Percentiles rank a stretch among this genome's conserved stretches.
phyloP scores from a whole-genome alignment of 2,113 vertebrate genomes.

The Corythaixoides concolor region DNA sequence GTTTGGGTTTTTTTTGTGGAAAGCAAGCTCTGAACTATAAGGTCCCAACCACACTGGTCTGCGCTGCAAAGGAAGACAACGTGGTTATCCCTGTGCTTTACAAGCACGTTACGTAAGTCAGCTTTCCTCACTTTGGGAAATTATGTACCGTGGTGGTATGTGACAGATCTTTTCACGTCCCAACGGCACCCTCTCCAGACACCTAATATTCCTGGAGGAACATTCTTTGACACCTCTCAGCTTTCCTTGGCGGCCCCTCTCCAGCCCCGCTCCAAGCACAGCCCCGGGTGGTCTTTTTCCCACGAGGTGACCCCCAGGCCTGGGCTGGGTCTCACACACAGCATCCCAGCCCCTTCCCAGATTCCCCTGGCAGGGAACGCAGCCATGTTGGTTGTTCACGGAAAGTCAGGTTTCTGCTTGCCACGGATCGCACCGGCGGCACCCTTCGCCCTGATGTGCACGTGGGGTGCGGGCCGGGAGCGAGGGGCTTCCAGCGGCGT shows the following conservation, averaged over 20 bases:
- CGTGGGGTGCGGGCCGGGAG: neutral
- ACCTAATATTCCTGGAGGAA: neutral
- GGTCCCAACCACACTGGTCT: neutral
- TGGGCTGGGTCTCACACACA: neutral
- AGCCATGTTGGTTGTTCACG: accelerated
- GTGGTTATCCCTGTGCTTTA: neutral
- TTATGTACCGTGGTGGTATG: accelerated
- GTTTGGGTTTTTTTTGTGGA: neutral
- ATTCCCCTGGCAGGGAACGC: neutral
- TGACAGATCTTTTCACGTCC: neutral
- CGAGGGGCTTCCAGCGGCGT: neutral
- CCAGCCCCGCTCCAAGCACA: neutral
- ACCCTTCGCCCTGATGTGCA: neutral
- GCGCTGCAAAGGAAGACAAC: neutral
- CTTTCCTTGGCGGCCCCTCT: neutral
- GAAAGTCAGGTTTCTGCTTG: neutral
- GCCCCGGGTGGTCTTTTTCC: accelerated
- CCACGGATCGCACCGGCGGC: neutral
- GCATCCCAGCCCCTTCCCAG: neutral
- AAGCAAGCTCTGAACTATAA: accelerated
- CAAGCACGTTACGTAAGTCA: neutral
- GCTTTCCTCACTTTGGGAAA: neutral
- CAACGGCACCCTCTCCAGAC: neutral
- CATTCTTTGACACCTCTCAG: neutral
- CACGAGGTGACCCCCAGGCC: neutral